Percentiles rank a stretch among this genome's conserved stretches.
Evolutionary conservation across 2,888 invertebrate species (phyloP).

Genomic region (Lutraria lutraria): DNA sequence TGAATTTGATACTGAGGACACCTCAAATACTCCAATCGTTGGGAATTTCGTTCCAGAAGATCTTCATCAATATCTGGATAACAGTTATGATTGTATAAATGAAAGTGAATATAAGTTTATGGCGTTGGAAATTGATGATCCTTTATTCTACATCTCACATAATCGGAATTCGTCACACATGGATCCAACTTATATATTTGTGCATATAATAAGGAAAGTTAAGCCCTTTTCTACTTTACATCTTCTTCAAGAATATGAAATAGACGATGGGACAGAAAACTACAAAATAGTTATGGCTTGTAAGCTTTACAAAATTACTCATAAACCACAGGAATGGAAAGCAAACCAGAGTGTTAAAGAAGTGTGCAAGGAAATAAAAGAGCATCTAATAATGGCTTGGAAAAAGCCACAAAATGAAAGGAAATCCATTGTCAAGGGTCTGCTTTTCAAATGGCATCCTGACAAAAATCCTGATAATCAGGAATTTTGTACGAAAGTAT

Average conservation of each 20-base stretch:
- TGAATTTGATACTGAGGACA: background rate
- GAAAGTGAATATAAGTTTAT: conserved; percentile 64
- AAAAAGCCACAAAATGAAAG: conserved; percentile 49
- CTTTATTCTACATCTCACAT: background rate
- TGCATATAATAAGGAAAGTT: conserved; percentile 5
- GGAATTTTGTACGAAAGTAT: conserved; percentile 67
- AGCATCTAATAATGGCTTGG: conserved; percentile 66
- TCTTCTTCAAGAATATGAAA: conserved; percentile 41
- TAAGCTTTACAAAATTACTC: conserved; percentile 29
- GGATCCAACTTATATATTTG: conserved; percentile 30
- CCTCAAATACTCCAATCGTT: conserved; percentile 47
- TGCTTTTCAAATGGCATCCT: conserved; percentile 74
- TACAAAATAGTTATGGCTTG: background rate
- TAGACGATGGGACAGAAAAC: conserved; percentile 27
- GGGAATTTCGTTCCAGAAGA: conserved; percentile 63
- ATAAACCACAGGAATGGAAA: background rate
- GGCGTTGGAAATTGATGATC: conserved; percentile 69
- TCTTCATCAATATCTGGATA: conserved; percentile 63
- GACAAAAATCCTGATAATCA: conserved; percentile 73
- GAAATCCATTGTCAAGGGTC: conserved; percentile 66
- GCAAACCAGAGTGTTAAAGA: conserved; percentile 29
- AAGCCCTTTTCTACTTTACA: background rate
- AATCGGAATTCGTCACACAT: background rate
- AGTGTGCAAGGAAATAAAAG: conserved; percentile 60
- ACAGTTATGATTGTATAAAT: conserved; percentile 55